Conservation (phyloP, 2,888 invertebrate genomes). For the Slavum lentiscoides region DNA sequence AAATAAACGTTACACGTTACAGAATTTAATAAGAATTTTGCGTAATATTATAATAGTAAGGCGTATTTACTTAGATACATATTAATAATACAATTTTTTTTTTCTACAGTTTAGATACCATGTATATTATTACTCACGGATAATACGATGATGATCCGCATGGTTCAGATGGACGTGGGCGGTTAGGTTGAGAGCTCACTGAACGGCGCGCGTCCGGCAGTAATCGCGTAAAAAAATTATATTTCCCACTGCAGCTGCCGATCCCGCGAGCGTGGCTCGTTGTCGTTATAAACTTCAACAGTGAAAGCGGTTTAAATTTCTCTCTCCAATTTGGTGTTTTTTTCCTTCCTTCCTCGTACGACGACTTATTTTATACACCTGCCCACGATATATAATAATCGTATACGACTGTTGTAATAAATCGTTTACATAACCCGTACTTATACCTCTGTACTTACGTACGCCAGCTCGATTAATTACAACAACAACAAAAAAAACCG, state of each 20-base stretch:
- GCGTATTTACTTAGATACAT: no score
- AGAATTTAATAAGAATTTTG: no score
- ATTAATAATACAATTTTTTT: no score
- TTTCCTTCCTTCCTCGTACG: not conserved
- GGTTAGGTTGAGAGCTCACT: not conserved
- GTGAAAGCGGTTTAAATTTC: conserved; percentile 40
- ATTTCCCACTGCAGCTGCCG: conserved; percentile 18
- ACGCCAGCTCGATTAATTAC: no score
- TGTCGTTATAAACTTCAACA: not conserved
- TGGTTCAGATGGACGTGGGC: not conserved
- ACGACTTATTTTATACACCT: no score
- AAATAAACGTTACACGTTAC: no score
- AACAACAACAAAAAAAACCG: no score
- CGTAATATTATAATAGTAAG: no score
- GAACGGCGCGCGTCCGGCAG: not conserved
- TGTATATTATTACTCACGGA: not conserved
- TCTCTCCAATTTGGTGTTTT: not conserved
- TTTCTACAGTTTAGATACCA: not conserved
- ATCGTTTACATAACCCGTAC: no score
- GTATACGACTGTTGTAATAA: no score
- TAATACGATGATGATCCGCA: not conserved
- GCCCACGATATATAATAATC: no score
- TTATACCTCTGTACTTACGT: no score
- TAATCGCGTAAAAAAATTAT: not conserved
- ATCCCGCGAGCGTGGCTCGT: not conserved